These are phyloP conservation scores for Elephantulus edwardii DNA, from an alignment of 2,113 vertebrate species.

Conservation along the genomic window DNA sequence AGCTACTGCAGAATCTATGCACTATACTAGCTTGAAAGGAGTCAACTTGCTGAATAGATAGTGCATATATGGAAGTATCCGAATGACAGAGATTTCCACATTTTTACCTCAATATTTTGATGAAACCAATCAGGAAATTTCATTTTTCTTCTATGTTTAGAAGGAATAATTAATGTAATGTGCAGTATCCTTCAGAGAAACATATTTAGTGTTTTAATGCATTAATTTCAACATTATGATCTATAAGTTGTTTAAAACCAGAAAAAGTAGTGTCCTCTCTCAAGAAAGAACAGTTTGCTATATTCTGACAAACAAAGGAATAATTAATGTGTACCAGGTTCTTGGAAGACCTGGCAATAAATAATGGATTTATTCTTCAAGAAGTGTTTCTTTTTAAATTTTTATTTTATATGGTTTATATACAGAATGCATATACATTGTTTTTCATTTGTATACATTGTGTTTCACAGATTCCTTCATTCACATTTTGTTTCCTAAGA, in stretches of 20 bases:
- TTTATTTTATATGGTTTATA: too few species aligned
- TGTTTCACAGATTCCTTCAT: too few species aligned
- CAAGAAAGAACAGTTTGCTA: conserved; percentile 34
- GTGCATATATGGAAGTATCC: neutral
- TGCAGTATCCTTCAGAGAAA: neutral
- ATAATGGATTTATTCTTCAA: conserved; percentile 65
- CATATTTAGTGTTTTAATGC: too few species aligned
- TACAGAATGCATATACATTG: too few species aligned
- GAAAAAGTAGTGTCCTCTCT: conserved; percentile 22
- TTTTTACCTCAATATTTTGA: conserved; percentile 22
- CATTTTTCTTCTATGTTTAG: conserved; percentile 19
- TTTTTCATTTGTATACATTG: too few species aligned
- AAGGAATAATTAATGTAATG: conserved; percentile 2
- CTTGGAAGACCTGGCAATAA: conserved; percentile 50
- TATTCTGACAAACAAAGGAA: conserved; percentile 42
- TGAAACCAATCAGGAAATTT: neutral
- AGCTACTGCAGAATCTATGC: neutral
- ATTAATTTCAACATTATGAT: conserved; percentile 42
- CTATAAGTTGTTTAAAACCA: conserved; percentile 42
- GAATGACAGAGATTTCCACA: neutral
- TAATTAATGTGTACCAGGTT: conserved; percentile 57
- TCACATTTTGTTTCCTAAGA: too few species aligned
- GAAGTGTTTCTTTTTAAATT: conserved; percentile 60
- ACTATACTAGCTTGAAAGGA: neutral
- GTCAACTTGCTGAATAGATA: neutral